Base-by-base conservation (phyloP, 2,888 invertebrate species). In the Anarsia innoxiella region DNA sequence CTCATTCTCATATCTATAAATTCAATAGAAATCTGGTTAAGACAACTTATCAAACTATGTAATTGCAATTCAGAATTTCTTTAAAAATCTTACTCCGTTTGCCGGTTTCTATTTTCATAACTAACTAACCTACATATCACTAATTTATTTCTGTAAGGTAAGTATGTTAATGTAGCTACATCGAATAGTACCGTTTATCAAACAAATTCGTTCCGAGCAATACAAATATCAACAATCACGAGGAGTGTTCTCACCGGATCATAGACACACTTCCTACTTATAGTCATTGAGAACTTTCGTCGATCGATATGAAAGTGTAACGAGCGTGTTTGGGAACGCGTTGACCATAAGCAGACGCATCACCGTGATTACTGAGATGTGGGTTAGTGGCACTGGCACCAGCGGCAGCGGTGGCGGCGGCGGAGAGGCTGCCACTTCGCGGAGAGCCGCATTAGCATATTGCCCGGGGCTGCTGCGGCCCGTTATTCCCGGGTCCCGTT, bases 261-360 rank as follows among this genome's bases (percentile, higher is more conserved):
- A 33, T 30, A 35, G 35, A 27, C 38, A 38, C 30, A 41, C 37
- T 38, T 62, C 59, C 62, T 58, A 59, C 61, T 65, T 59, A 56
- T 55, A 57, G 60, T 54, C 58, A 53, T 56, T 63, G 58, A 54
- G 56, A 73, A 76, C 74, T 77, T 82, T 80, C 77, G 61, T 72
- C 70, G 65, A 74, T 77, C 71, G 61, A 75, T 72, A 69, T 66
- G 78, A 82, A 82, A 82, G 82, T 82, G 74, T 76, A 76, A 74
- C 76, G 70, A 19, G 72, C 69, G 70, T 76, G 67, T 76, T 76
- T 69, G 70, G 67, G 66, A 73, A 66, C 69, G 65, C 63, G 64
- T 61, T 72, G 74, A 70, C 71, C 74, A 69, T 72, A 68, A 72
- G 66, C 69, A 71, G 73, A 67, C 71, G 67, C 71, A 77, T 78